A percentile compares a stretch with the other conserved stretches of the same genome.
phyloP scores from a whole-genome alignment of 2,888 invertebrate genomes.

The Acanthococcus lagerstroemiae region DNA sequence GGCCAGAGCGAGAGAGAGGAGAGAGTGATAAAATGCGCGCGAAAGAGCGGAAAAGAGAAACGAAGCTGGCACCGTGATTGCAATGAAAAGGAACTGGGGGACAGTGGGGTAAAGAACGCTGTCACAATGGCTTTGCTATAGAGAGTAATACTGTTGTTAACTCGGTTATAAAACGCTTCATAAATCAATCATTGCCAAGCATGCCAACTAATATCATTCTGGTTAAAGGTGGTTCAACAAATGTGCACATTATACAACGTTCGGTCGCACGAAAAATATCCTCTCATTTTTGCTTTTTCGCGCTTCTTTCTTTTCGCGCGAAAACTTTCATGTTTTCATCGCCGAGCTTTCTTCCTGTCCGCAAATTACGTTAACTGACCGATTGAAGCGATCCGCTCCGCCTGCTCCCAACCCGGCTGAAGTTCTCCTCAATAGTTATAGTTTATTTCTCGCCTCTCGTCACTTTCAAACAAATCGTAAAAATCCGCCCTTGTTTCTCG shows the following conservation, averaged over 20 bases:
- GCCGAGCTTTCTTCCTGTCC: not conserved
- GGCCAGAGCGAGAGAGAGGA: not conserved
- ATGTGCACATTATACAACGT: not conserved
- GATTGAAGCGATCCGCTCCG: no score
- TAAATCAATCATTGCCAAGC: constrained; percentile 30
- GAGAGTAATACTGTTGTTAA: constrained; percentile 21
- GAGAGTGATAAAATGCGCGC: not conserved
- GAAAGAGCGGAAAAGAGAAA: not conserved
- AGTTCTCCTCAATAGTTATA: no score
- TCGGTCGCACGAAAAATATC: not conserved
- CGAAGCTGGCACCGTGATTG: constrained; percentile 4
- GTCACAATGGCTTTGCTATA: constrained; percentile 16
- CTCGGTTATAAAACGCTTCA: constrained; percentile 30
- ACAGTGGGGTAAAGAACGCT: not conserved
- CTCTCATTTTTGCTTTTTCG: not conserved
- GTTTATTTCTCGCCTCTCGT: no score
- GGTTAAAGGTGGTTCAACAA: constrained; percentile 15
- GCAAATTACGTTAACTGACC: not conserved
- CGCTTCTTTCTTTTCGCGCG: not conserved
- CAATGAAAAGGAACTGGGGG: constrained; percentile 5
- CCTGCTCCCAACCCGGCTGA: no score
- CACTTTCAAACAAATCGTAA: no score
- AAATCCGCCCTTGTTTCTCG: no score
- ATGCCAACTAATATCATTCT: constrained; percentile 28
- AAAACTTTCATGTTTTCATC: not conserved